Percentiles rank a stretch among this genome's conserved stretches.
phyloP scores from a whole-genome alignment of 2,797 vertebrate genomes.

The Channallabes apus region DNA sequence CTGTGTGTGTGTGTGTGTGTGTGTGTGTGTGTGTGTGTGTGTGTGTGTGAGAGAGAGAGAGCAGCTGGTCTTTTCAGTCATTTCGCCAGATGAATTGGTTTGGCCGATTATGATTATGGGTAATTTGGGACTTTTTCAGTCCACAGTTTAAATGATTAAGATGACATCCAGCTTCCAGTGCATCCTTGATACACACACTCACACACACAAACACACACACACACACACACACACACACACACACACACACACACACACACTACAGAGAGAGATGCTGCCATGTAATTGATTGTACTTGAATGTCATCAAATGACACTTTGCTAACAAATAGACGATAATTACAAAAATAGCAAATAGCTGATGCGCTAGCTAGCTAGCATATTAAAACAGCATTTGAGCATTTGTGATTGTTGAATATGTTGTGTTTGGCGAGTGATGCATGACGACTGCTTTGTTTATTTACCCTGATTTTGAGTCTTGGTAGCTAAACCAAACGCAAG shows the following conservation, averaged over 20 bases:
- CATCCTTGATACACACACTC: not conserved
- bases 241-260: too few relatives aligned
- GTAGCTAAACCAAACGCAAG: not conserved
- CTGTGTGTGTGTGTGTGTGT: constrained; percentile 8
- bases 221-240: too few relatives aligned
- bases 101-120: not conserved
- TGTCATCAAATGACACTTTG: not conserved
- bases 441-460: not conserved
- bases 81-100: not conserved
- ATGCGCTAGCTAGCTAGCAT: not conserved
- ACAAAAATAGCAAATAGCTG: not conserved
- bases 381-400: not conserved
- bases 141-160: not conserved
- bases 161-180: not conserved
- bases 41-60: not conserved
- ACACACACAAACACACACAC: not conserved
- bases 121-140: constrained; percentile 17
- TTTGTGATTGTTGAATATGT: not conserved
- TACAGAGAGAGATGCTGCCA: too few relatives aligned
- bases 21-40: not conserved
- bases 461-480: not conserved
- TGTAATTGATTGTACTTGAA: not conserved
- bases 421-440: not conserved
- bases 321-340: not conserved
- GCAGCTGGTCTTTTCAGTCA: constrained; percentile 4